phyloP scores from a whole-genome alignment of 2,888 invertebrate genomes.

The Drosophila ezoana region DNA sequence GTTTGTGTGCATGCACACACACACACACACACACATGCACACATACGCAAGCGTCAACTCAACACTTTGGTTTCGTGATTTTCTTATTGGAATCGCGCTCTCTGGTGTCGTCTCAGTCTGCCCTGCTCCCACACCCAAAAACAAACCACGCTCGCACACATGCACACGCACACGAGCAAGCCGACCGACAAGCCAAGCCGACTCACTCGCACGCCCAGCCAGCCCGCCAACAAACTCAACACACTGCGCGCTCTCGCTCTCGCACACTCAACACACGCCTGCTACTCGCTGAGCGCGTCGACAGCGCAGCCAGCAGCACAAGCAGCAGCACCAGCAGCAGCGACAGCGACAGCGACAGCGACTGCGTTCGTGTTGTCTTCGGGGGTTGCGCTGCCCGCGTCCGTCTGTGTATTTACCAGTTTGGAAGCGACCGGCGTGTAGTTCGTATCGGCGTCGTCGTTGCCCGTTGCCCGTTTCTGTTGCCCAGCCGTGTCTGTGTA shows the following conservation, averaged over 20 bases:
- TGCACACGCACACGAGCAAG: slow-evolving; percentile 51
- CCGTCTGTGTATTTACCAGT: slow-evolving; percentile 85
- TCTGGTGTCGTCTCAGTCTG: slow-evolving; percentile 52
- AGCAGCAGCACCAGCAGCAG: slow-evolving; percentile 1
- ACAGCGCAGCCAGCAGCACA: slow-evolving; percentile 31
- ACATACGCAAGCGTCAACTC: slow-evolving; percentile 64
- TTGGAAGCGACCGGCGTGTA: slow-evolving; percentile 85
- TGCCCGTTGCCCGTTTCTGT: slow-evolving; percentile 43
- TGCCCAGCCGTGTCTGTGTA: slow-evolving; percentile 30
- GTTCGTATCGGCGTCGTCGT: slow-evolving; percentile 84
- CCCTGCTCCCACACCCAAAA: slow-evolving; percentile 52
- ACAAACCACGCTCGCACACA: not conserved
- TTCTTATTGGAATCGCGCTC: slow-evolving; percentile 71
- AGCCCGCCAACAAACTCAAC: slow-evolving; percentile 58
- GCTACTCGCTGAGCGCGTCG: slow-evolving; percentile 31
- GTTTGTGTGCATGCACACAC: slow-evolving; percentile 43
- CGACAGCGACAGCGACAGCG: not conserved
- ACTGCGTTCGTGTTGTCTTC: slow-evolving; percentile 41
- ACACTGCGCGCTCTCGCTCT: slow-evolving; percentile 38
- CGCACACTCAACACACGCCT: slow-evolving; percentile 38
- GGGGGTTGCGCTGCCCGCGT: slow-evolving; percentile 68
- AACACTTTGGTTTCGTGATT: slow-evolving; percentile 75
- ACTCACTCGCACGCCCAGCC: slow-evolving; percentile 57
- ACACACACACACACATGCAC: slow-evolving; percentile 12
- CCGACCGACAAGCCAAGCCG: slow-evolving; percentile 34